Percentiles rank a stretch among this genome's conserved stretches.
These are phyloP conservation scores for Geococcyx californianus DNA, from an alignment of 2,113 vertebrate genomes.

Conservation along the genomic window DNA sequence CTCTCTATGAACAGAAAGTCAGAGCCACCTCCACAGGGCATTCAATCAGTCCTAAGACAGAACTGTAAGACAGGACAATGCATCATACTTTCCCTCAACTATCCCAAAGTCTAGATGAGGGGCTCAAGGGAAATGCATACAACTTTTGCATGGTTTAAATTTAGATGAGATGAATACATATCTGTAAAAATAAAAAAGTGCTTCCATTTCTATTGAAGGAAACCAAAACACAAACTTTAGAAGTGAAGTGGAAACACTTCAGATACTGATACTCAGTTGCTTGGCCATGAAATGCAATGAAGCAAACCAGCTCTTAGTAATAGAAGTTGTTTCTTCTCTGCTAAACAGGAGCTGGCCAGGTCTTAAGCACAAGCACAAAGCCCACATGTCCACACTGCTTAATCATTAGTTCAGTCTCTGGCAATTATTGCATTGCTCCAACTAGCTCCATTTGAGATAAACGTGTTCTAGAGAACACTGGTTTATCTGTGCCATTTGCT, in stretches of 20 bases:
- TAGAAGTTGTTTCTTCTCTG: background rate
- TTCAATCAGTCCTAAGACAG: background rate
- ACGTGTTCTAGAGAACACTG: background rate
- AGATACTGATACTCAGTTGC: background rate
- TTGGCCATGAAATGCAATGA: background rate
- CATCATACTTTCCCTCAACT: background rate
- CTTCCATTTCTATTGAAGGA: background rate
- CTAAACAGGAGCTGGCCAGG: background rate
- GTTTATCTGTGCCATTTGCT: background rate
- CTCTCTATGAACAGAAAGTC: background rate
- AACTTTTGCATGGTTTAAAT: background rate
- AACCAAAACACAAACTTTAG: background rate
- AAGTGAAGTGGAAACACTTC: background rate
- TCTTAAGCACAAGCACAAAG: background rate
- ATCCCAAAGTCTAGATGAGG: background rate
- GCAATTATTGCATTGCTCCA: background rate
- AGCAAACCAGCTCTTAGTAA: background rate
- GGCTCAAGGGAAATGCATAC: background rate
- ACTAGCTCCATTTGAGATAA: background rate
- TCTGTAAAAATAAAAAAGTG: background rate
- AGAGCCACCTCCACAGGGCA: background rate
- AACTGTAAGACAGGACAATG: background rate
- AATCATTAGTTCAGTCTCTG: background rate
- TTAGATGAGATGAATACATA: background rate
- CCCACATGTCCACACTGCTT: background rate